phyloP scores from a whole-genome alignment of 2,113 vertebrate genomes.

The Axis porcinus region DNA sequence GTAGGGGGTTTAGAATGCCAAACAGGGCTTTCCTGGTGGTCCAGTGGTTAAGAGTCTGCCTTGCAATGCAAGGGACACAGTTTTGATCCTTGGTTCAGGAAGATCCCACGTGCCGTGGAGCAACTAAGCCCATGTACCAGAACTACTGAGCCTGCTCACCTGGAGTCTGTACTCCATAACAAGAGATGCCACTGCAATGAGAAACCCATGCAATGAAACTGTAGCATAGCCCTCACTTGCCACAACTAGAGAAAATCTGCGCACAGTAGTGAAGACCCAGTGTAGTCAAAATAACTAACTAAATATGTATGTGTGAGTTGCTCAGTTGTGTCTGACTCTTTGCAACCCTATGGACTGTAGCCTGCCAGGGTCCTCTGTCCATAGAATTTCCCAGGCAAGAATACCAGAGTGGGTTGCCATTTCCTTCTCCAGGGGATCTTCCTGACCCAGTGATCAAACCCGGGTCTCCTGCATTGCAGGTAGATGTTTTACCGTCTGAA shows the following conservation, averaged over 20 bases:
- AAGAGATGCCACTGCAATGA: not conserved
- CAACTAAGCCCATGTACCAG: not conserved
- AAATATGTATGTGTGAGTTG: not conserved
- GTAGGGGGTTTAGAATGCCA: not conserved
- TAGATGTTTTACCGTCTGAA: not conserved
- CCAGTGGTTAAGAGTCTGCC: not conserved
- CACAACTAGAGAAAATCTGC: accelerated
- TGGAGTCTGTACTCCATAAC: not conserved
- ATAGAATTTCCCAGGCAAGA: not conserved
- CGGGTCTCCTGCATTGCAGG: not conserved
- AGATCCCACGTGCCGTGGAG: not conserved
- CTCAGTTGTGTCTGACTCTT: not conserved
- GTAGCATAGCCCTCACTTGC: not conserved
- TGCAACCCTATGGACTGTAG: not conserved
- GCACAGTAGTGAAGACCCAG: not conserved
- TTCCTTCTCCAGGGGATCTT: not conserved
- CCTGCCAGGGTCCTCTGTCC: not conserved
- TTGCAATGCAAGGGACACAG: not conserved
- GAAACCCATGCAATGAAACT: not conserved
- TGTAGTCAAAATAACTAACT: not conserved
- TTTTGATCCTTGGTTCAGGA: not conserved
- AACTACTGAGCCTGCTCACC: not conserved
- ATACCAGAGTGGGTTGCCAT: not conserved
- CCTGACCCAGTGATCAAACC: not conserved
- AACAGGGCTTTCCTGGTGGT: not conserved